Percentiles rank a stretch among this genome's conserved stretches.
Evolutionary conservation across 1,140 invertebrate genomes (phyloP).

Genomic region (Brachionus asplanchnoidis): DNA sequence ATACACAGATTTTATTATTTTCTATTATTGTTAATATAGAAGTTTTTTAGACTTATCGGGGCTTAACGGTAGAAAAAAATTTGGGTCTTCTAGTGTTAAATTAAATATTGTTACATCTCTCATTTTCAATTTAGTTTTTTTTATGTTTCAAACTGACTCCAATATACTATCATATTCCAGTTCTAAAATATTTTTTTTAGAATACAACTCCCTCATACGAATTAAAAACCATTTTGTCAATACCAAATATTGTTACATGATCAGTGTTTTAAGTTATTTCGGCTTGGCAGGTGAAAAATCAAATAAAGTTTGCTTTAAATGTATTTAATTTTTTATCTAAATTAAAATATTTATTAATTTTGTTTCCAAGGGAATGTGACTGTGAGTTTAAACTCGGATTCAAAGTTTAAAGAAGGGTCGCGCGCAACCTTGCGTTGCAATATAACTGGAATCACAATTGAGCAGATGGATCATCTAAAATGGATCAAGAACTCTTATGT

Average conservation of each 20-base stretch:
- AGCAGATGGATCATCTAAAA: neutral
- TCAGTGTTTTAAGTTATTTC: constrained; percentile 12
- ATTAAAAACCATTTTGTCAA: constrained; percentile 40
- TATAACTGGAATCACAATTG: neutral
- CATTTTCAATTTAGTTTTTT: too few species aligned
- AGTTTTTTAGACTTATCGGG: too few species aligned
- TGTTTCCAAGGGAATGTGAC: constrained; percentile 11
- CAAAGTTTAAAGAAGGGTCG: neutral
- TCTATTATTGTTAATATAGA: too few species aligned
- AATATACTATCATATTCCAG: neutral
- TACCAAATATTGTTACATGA: constrained; percentile 41
- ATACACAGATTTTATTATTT: too few species aligned
- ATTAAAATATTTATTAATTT: neutral
- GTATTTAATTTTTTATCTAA: neutral
- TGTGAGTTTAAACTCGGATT: neutral
- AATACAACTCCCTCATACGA: neutral
- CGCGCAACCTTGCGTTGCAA: neutral
- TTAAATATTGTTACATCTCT: too few species aligned
- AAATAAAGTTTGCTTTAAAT: constrained; percentile 34
- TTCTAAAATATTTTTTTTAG: neutral
- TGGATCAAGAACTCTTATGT: neutral
- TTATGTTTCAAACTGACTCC: neutral
- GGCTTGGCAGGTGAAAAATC: constrained; percentile 29
- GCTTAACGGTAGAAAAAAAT: too few species aligned
- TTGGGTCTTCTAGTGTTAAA: too few species aligned